A percentile compares a stretch with the other conserved stretches of the same genome.
These are phyloP conservation scores for Fissipunctia ypsillon DNA, from an alignment of 2,888 invertebrate species.

Conservation along the genomic window DNA sequence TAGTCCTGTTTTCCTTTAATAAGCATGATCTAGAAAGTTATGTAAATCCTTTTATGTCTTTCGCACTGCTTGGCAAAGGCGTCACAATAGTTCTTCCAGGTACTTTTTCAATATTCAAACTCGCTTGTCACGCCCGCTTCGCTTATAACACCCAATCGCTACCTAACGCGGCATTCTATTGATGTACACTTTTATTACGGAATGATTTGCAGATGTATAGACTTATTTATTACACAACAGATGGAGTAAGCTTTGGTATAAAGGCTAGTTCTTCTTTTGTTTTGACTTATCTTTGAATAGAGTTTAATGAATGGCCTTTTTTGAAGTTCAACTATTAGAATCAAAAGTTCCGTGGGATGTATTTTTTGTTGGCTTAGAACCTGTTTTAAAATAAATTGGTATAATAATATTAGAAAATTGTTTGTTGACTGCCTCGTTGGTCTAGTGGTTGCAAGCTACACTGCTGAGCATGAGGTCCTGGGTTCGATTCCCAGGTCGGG, in stretches of 20 bases:
- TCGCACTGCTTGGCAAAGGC: too few species aligned
- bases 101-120: too few species aligned
- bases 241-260: constrained; percentile 35
- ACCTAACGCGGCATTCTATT: constrained; percentile 63
- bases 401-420: not conserved
- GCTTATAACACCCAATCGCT: constrained; percentile 23
- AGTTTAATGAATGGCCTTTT: constrained; percentile 43
- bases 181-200: constrained; percentile 71
- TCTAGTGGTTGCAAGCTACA: not conserved
- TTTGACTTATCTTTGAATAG: constrained; percentile 35
- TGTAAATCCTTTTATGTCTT: too few species aligned
- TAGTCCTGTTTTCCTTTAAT: too few species aligned
- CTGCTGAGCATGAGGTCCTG: not conserved
- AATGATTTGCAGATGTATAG: constrained; percentile 77
- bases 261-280: constrained; percentile 44
- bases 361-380: not conserved
- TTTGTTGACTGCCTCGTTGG: not conserved
- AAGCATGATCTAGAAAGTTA: too few species aligned
- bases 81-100: too few species aligned
- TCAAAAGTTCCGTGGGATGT: constrained; percentile 9
- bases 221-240: constrained; percentile 63
- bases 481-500: not conserved
- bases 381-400: too few species aligned
- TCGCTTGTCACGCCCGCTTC: constrained; percentile 18
- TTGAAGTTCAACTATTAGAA: constrained; percentile 4